A percentile compares a stretch with the other conserved stretches of the same genome.
phyloP scores from a whole-genome alignment of 1,140 invertebrate species.

The Saccostrea glomerata region DNA sequence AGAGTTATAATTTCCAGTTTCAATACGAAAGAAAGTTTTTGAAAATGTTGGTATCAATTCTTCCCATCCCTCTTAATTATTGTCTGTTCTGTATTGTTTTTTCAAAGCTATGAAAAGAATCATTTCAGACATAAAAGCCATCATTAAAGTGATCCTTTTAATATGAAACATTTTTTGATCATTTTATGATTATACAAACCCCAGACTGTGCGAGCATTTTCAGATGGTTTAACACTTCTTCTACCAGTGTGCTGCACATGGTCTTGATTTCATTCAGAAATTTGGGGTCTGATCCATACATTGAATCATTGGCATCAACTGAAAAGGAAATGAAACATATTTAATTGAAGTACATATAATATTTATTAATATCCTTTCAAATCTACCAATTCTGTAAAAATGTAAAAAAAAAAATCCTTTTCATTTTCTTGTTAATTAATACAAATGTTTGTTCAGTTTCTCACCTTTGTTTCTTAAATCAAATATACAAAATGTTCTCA shows the following conservation, averaged over 20 bases:
- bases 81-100: neutral
- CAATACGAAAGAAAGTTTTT: no score
- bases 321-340: conserved; percentile 70
- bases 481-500: no score
- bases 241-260: conserved; percentile 87
- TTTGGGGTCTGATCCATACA: conserved; percentile 94
- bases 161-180: neutral
- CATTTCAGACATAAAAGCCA: neutral
- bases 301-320: conserved; percentile 95
- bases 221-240: conserved; percentile 88
- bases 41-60: neutral
- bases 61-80: neutral
- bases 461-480: no score
- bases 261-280: conserved; percentile 90
- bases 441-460: no score
- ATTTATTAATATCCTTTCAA: no score
- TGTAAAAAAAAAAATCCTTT: no score
- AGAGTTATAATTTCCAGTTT: neutral
- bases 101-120: neutral
- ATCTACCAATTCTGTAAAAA: no score
- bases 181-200: conserved; percentile 64
- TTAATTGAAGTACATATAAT: no score
- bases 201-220: conserved; percentile 77
- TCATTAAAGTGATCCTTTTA: no score
- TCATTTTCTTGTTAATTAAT: no score